These are phyloP conservation scores for Netelia fuscicornis DNA, from an alignment of 2,888 invertebrate species.

Conservation along the genomic window DNA sequence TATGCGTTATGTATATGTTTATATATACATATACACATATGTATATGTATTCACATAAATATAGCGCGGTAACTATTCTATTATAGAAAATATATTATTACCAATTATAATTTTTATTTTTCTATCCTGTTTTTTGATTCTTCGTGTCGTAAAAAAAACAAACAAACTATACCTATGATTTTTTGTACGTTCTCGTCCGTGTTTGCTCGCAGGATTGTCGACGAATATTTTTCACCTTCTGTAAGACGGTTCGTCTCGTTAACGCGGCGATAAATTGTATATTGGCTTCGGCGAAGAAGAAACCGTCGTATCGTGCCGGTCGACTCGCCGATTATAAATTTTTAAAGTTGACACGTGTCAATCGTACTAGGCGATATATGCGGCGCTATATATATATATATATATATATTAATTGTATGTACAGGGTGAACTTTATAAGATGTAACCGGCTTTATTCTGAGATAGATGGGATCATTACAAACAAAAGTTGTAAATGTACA, in stretches of 20 bases:
- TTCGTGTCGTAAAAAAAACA: constrained; percentile 1
- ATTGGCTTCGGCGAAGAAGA: constrained; percentile 55
- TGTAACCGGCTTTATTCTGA: too few relatives aligned
- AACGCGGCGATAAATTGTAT: constrained; percentile 53
- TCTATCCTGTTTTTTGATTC: constrained; percentile 70
- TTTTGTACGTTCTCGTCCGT: constrained; percentile 1
- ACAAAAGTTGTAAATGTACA: too few relatives aligned
- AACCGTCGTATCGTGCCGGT: constrained; percentile 10
- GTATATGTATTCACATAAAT: constrained; percentile 74
- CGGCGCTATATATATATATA: background rate
- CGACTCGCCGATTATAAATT: constrained; percentile 38
- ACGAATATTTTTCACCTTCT: constrained; percentile 38
- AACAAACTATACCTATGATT: constrained; percentile 17
- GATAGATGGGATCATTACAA: too few relatives aligned
- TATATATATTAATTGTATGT: background rate
- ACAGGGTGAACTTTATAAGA: too few relatives aligned
- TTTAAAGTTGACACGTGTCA: constrained; percentile 26
- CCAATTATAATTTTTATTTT: constrained; percentile 79
- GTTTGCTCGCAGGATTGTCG: constrained; percentile 5
- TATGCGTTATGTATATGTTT: constrained; percentile 50
- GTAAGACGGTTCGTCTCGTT: constrained; percentile 43
- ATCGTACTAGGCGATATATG: constrained; percentile 30
- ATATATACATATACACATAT: constrained; percentile 71
- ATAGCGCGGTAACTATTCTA: constrained; percentile 81
- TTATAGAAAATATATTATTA: constrained; percentile 83